Evolutionary conservation across 2,113 vertebrate species (phyloP), one percentile per base, ranked within the genome.

Genomic region (Hirundichthys speculiger): DNA sequence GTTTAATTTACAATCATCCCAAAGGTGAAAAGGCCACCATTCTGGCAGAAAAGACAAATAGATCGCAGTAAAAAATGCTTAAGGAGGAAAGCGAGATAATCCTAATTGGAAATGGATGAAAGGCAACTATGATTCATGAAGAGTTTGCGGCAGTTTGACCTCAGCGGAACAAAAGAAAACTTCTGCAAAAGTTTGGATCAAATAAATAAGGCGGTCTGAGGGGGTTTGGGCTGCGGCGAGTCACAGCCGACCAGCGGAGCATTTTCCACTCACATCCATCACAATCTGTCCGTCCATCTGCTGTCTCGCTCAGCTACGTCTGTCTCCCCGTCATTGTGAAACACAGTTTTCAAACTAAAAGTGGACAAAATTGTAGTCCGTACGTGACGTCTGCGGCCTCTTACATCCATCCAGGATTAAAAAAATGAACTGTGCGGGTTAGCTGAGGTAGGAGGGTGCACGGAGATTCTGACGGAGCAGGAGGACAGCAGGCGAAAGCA

Each of bases 261-360:
- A 13, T 75, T 52, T 57, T 40, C 38, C 19, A 4, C 48, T 61
- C 51, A 69, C 56, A 79, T 72, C 47, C 57, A 34, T 52, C 46
- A 69, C 77, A 79, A 72, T 80, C 73, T 86, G 81, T 63, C 57
- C 22, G n/a, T 68, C 75, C 75, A 73, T 82, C 78, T 82, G 78
- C 73, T n/a, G 65, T 18, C 52, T 49, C 38, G 30, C 24, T 53
- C 49, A 18, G 39, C 65, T 58, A 2, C 5, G 25, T 45, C 49
- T 20, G 27, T 49, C 55, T 69, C 48, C 20, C 63, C 54, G 34
- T 43, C 2, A 8, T 47, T 30, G 54, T 48, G 21, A 75, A 20
- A 75, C 47, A 48, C 46, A 46, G 15, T 9, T 34, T 22, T 51
- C 19, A 77, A 69, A 61, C 34, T 13, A 54, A 64, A 41, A 30